Conservation (phyloP, 2,113 vertebrate species). For the Echinops telfairi region DNA sequence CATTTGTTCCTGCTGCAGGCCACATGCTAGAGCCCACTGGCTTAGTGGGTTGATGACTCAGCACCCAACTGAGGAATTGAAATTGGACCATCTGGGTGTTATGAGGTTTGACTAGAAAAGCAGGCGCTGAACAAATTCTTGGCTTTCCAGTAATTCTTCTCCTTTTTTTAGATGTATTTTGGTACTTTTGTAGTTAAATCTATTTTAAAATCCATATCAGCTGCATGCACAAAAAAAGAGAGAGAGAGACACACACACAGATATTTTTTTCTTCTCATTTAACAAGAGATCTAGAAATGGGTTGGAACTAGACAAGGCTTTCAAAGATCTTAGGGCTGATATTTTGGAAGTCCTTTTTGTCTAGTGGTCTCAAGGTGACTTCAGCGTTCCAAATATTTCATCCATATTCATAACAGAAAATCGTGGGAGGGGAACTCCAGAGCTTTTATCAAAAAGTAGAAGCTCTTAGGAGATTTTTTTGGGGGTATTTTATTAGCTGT, state of each 20-base stretch:
- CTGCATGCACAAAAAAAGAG: neutral
- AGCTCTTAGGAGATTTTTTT: neutral
- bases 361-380: slow-evolving; percentile 36
- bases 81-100: slow-evolving; percentile 67
- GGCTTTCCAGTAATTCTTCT: slow-evolving; percentile 54
- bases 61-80: slow-evolving; percentile 28
- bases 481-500: neutral
- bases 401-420: slow-evolving; percentile 47
- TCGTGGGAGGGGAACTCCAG: neutral
- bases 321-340: slow-evolving; percentile 15
- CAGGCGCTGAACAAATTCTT: slow-evolving; percentile 24
- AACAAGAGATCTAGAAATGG: neutral
- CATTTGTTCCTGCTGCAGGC: slow-evolving; percentile 60
- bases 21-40: slow-evolving; percentile 31
- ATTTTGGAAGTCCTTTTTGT: slow-evolving; percentile 1
- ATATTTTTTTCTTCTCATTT: slow-evolving; percentile 20
- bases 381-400: slow-evolving; percentile 39
- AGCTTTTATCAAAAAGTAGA: neutral
- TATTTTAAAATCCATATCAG: neutral
- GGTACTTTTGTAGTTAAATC: slow-evolving; percentile 18
- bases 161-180: slow-evolving; percentile 14
- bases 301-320: slow-evolving; percentile 25
- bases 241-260: no score
- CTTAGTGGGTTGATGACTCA: slow-evolving; percentile 64
- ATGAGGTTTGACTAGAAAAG: slow-evolving; percentile 18